These are phyloP conservation scores for Agriotes lineatus DNA, from an alignment of 2,888 invertebrate genomes.

Conservation along the genomic window DNA sequence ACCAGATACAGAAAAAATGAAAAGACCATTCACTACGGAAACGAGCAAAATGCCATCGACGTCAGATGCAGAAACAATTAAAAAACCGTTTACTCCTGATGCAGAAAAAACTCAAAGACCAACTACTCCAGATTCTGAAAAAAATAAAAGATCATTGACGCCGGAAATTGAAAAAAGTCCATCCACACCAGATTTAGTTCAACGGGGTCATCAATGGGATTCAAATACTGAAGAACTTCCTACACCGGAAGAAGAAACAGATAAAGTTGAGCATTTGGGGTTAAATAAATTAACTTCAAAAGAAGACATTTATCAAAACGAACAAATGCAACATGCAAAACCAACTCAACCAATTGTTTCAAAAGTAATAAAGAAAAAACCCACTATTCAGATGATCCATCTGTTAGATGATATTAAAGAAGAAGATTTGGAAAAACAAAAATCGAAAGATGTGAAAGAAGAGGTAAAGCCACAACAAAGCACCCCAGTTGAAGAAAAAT, in stretches of 20 bases:
- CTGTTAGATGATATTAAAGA: constrained; percentile 48
- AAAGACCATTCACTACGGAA: background rate
- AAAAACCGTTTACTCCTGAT: background rate
- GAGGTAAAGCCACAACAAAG: background rate
- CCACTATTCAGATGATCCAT: constrained; percentile 46
- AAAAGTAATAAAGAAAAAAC: constrained; percentile 54
- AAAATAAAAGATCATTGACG: background rate
- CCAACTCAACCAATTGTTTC: constrained; percentile 47
- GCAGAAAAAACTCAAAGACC: background rate
- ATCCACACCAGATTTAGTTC: background rate
- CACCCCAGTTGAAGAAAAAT: background rate
- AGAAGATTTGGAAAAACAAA: constrained; percentile 32
- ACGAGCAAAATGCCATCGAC: background rate
- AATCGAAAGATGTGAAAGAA: constrained; percentile 22
- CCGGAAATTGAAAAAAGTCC: background rate
- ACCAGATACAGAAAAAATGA: background rate
- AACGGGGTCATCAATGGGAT: background rate
- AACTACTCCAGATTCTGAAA: background rate
- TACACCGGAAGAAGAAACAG: background rate
- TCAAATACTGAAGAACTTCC: background rate
- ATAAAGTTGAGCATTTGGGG: background rate
- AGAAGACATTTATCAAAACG: constrained; percentile 8
- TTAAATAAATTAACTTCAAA: background rate
- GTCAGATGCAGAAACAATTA: background rate
- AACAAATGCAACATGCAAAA: constrained; percentile 14